Base-by-base conservation (phyloP, 2,888 invertebrate species). In the Pristionchus mayeri region DNA sequence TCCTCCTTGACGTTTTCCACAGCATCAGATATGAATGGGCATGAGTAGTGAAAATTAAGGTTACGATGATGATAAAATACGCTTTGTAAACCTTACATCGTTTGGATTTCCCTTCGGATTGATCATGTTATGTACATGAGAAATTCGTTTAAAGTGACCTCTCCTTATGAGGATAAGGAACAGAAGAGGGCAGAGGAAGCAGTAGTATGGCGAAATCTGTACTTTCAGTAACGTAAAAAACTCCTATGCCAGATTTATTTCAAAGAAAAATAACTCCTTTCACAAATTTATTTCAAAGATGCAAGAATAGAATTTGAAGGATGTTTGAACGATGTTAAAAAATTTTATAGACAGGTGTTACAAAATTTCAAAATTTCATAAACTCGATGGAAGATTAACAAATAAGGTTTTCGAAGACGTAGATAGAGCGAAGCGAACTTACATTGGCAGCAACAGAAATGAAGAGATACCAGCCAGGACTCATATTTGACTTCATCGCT, bases 161-260 rank as follows among this genome's bases (percentile, higher is more conserved):
- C 76, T 76, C 16, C 76, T 6, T 27, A 76, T 76, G 2, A 76
- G 76, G 48, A 76, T 24, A 16, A 76, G 76, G n/a, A 76, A 76
- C 24, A 50, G 44, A 4, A 76, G 76, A 24, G 76, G 76, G 27
- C 76, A 48, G 2, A 76, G 76, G 0, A 76, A 21, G 48, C 76
- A 76, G 37, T 76, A 76, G 21, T 40, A 30, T 13, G 76, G 48
- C 21, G 24, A 16, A 18, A 40, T 24, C 76, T 75, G 63, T 2
- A 44, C 3, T 30, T 6, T 9, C 16, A 1, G 34, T 63, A n/a
- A n/a, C n/a, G n/a, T n/a, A n/a, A n/a, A n/a, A n/a, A n/a, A n/a
- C n/a, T n/a, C n/a, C n/a, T n/a, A n/a, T 44, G 13, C n/a, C n/a
- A n/a, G n/a, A n/a, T n/a, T n/a, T n/a, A n/a, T n/a, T n/a, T n/a